phyloP scores from a whole-genome alignment of 2,797 vertebrate species.

The Labroides dimidiatus region DNA sequence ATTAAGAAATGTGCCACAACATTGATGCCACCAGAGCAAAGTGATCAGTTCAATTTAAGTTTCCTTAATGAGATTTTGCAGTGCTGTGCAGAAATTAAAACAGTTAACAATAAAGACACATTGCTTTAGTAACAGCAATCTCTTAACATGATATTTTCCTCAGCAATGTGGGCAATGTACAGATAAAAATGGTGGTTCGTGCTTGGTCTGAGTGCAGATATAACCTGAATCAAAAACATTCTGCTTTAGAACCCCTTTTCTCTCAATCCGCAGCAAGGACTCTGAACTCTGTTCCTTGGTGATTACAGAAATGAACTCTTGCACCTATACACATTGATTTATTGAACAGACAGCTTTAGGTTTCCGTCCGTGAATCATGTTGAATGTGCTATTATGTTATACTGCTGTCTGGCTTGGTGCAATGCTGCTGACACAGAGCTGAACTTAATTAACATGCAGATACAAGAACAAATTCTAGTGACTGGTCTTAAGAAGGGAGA shows the following conservation, averaged over 20 bases:
- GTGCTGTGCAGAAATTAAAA: constrained; percentile 31
- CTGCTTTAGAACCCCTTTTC: background rate
- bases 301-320: constrained; percentile 9
- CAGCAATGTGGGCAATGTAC: background rate
- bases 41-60: constrained; percentile 47
- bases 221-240: background rate
- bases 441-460: constrained; percentile 17
- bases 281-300: constrained; percentile 12
- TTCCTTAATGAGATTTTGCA: constrained; percentile 25
- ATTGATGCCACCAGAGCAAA: constrained; percentile 46
- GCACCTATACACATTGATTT: constrained; percentile 14
- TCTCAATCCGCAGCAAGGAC: background rate
- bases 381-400: constrained; percentile 15
- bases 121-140: constrained; percentile 1
- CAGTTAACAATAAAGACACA: constrained; percentile 15
- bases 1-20: constrained; percentile 59
- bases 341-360: constrained; percentile 18
- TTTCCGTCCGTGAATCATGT: constrained; percentile 1
- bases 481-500: background rate
- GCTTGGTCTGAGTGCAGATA: background rate
- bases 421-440: constrained; percentile 9
- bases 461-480: background rate
- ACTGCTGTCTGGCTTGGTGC: background rate
- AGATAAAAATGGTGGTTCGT: background rate
- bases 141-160: background rate